Evolutionary conservation across 2,113 vertebrate genomes (phyloP).

Genomic region (Girardinichthys multiradiatus): DNA sequence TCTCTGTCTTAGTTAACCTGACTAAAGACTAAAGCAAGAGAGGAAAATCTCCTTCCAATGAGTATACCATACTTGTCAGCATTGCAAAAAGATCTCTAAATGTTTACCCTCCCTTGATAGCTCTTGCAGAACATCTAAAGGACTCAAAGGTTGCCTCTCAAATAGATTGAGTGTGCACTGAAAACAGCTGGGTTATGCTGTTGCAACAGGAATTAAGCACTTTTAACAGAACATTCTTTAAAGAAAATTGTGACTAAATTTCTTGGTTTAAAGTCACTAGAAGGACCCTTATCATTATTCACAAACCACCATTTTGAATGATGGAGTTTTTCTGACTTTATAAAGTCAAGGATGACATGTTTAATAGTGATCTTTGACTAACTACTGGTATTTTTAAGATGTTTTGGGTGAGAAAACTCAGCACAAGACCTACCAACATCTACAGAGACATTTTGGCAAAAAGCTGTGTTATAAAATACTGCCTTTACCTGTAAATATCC

Average conservation of each 20-base stretch:
- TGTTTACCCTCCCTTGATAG: slow-evolving; percentile 52
- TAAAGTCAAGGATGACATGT: no score
- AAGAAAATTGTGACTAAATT: neutral
- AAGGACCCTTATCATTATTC: neutral
- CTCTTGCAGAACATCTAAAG: slow-evolving; percentile 29
- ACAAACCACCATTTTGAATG: neutral
- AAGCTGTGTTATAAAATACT: no score
- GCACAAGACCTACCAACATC: no score
- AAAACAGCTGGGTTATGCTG: neutral
- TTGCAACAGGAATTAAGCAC: neutral
- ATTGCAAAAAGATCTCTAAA: slow-evolving; percentile 36
- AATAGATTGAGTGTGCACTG: slow-evolving; percentile 17
- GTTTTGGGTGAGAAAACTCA: no score
- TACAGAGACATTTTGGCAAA: no score
- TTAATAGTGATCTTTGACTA: no score
- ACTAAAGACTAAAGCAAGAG: slow-evolving; percentile 41
- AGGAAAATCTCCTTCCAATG: slow-evolving; percentile 48
- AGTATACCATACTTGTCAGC: slow-evolving; percentile 36
- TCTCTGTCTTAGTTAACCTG: slow-evolving; percentile 51
- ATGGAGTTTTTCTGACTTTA: neutral
- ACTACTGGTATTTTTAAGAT: no score
- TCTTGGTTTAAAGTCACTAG: neutral
- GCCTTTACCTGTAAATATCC: no score
- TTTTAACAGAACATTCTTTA: neutral
- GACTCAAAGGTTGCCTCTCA: slow-evolving; percentile 32